These are phyloP conservation scores for Melanotaenia maccullochi DNA, from an alignment of 2,797 vertebrate genomes.

Conservation along the genomic window DNA sequence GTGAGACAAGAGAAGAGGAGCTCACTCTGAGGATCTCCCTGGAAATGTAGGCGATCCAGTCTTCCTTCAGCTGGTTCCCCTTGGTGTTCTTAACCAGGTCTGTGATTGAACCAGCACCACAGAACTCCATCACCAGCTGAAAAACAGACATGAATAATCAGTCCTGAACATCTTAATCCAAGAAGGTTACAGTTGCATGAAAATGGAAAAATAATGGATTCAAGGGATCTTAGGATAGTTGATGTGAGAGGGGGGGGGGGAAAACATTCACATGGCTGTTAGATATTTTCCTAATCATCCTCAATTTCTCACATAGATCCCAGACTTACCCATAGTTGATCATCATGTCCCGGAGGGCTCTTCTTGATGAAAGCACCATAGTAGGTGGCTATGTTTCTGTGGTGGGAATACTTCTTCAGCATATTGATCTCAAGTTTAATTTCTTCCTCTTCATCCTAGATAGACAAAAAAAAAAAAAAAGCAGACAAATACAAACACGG, in stretches of 20 bases:
- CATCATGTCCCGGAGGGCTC: conserved; percentile 90
- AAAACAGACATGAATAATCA: not conserved
- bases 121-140: conserved; percentile 94
- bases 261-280: not conserved
- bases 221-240: not conserved
- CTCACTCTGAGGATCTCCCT: conserved; percentile 91
- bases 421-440: conserved; percentile 95
- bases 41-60: conserved; percentile 94
- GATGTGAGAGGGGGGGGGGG: no score
- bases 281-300: not conserved
- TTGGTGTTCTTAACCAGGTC: conserved; percentile 95
- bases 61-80: conserved; percentile 91
- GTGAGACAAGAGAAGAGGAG: not conserved
- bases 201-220: not conserved
- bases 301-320: conserved; percentile 26
- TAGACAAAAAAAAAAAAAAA: conserved; percentile 32
- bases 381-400: conserved; percentile 93
- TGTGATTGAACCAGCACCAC: conserved; percentile 91
- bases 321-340: conserved; percentile 91
- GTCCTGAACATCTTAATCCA: not conserved
- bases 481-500: not conserved
- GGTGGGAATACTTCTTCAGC: conserved; percentile 93
- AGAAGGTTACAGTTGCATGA: not conserved
- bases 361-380: conserved; percentile 93
- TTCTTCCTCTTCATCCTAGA: conserved; percentile 91